A percentile compares a stretch with the other conserved stretches of the same genome.
Evolutionary conservation across 2,888 invertebrate genomes (phyloP).

Genomic region (Steinernema hermaphroditum): DNA sequence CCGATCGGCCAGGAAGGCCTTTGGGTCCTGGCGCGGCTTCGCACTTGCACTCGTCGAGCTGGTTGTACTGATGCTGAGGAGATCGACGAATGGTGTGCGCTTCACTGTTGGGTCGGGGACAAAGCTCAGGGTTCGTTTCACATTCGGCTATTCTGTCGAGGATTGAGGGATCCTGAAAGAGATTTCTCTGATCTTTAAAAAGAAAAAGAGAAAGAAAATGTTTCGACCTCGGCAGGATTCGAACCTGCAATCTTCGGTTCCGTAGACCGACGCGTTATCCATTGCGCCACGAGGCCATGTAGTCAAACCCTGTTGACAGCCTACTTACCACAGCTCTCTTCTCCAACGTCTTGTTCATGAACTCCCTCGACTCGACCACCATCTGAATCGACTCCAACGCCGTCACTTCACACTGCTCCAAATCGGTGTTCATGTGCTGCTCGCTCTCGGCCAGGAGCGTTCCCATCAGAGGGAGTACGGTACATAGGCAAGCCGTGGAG

Average conservation of each 20-base stretch:
- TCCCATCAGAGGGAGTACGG: slow-evolving; percentile 39
- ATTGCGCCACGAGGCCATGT: too few relatives aligned
- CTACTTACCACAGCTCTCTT: slow-evolving; percentile 3
- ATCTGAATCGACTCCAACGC: background rate
- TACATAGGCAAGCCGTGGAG: slow-evolving; percentile 43
- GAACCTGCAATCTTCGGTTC: too few relatives aligned
- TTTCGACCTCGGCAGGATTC: too few relatives aligned
- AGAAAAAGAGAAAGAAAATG: background rate
- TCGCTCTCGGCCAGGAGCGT: slow-evolving; percentile 2
- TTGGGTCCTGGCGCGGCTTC: slow-evolving; percentile 54
- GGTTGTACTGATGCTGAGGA: background rate
- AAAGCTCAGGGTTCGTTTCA: background rate
- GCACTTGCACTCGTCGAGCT: slow-evolving; percentile 42
- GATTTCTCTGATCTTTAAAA: background rate
- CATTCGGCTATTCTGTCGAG: background rate
- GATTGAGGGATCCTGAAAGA: background rate
- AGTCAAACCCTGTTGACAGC: background rate
- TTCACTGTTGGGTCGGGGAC: background rate
- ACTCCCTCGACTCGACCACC: background rate
- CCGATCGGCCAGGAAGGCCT: slow-evolving; percentile 58
- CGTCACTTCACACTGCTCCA: slow-evolving; percentile 13
- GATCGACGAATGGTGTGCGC: background rate
- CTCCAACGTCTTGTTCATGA: background rate
- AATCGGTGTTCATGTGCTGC: slow-evolving; percentile 2
- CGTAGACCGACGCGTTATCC: too few relatives aligned